These are phyloP conservation scores for Campylomormyrus tamandua DNA, from an alignment of 2,113 vertebrate species.

Conservation along the genomic window DNA sequence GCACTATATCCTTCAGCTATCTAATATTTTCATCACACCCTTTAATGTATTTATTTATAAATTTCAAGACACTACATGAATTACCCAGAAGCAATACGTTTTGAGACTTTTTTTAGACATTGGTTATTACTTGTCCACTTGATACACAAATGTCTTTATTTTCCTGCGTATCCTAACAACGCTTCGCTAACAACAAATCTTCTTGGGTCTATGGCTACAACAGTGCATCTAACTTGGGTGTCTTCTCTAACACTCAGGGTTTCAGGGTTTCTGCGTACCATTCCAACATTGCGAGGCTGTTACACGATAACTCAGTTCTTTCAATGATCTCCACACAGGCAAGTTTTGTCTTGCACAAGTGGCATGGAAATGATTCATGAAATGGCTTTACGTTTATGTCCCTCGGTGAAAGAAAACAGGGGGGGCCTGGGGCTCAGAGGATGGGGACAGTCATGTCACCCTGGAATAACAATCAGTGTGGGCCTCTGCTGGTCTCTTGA, in stretches of 20 bases:
- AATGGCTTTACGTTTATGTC: background rate
- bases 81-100: background rate
- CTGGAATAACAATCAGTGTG: background rate
- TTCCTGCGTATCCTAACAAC: background rate
- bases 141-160: background rate
- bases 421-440: too few species aligned
- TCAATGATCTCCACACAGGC: background rate
- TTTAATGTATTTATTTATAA: background rate
- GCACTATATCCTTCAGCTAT: background rate
- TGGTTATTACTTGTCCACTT: background rate
- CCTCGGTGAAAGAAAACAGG: background rate
- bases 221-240: background rate
- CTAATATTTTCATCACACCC: background rate
- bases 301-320: background rate
- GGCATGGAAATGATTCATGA: background rate
- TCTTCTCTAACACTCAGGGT: background rate
- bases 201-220: background rate
- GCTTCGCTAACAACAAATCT: background rate
- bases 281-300: background rate
- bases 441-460: background rate
- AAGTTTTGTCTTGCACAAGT: background rate
- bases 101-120: background rate
- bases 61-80: background rate
- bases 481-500: background rate
- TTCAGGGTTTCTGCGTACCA: background rate